phyloP scores from a whole-genome alignment of 2,888 invertebrate species.

The Artemia sp. region DNA sequence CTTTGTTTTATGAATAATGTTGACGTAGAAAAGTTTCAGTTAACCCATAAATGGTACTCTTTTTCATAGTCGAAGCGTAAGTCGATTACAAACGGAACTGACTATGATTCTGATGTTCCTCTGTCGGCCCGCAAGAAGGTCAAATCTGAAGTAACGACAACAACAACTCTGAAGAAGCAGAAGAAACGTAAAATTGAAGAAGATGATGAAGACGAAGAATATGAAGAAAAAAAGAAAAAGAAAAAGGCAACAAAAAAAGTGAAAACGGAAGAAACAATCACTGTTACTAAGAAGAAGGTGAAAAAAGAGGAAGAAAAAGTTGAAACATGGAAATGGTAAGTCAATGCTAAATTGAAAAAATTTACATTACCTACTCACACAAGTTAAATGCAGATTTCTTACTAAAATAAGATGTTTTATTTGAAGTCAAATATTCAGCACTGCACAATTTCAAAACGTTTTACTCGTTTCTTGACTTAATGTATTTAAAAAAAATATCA shows the following conservation, averaged over 20 bases:
- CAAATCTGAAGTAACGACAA: constrained; percentile 36
- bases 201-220: constrained; percentile 29
- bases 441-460: too few species aligned
- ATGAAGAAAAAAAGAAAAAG: constrained; percentile 31
- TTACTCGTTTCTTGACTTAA: too few species aligned
- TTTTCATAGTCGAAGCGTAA: constrained; percentile 18
- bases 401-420: too few species aligned
- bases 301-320: constrained; percentile 66
- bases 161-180: constrained; percentile 24
- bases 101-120: constrained; percentile 49
- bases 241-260: constrained; percentile 37
- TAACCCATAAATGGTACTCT: not conserved
- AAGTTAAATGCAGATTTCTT: not conserved
- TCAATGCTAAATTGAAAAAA: not conserved
- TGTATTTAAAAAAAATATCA: too few species aligned
- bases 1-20: not conserved
- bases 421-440: too few species aligned
- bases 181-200: constrained; percentile 23
- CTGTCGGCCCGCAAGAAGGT: constrained; percentile 47
- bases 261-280: constrained; percentile 29
- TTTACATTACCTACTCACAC: not conserved
- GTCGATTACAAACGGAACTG: constrained; percentile 36
- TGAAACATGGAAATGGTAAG: constrained; percentile 83
- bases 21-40: not conserved
- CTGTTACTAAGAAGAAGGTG: constrained; percentile 29